Evolutionary conservation across 2,797 vertebrate species (phyloP).

Genomic region (Brachymystax lenok): DNA sequence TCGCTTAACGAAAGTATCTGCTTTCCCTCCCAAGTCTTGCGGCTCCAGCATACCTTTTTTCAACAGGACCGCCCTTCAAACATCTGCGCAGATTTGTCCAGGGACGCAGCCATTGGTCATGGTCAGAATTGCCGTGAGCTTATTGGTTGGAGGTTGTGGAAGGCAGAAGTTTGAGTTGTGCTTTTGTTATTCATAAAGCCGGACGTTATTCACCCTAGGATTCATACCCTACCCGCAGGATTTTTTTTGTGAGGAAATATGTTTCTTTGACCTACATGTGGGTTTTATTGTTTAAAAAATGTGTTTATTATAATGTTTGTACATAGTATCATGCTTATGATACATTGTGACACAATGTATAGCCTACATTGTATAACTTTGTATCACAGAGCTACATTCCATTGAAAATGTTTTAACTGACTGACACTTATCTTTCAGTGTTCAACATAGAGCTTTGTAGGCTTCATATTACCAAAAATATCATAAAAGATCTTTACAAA

Average conservation of each 20-base stretch:
- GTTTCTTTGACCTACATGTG: not conserved
- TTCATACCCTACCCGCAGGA: conserved; percentile 37
- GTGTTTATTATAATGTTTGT: not conserved
- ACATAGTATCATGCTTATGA: not conserved
- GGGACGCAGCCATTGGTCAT: conserved; percentile 65
- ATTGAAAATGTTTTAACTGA: not conserved
- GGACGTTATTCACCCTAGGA: conserved; percentile 65
- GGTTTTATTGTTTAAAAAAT: not conserved
- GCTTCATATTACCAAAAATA: too few species aligned
- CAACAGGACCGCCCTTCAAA: conserved; percentile 72
- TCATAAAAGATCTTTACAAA: too few species aligned
- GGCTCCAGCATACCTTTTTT: conserved; percentile 34
- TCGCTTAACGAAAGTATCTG: conserved; percentile 10
- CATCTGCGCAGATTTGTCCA: conserved; percentile 24
- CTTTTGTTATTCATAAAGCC: conserved; percentile 71
- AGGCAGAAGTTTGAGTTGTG: conserved; percentile 74
- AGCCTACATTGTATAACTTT: not conserved
- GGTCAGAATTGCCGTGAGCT: conserved; percentile 41
- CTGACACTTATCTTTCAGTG: not conserved
- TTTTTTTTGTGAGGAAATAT: not conserved
- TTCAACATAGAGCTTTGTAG: too few species aligned
- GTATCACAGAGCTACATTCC: not conserved
- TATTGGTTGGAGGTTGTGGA: conserved; percentile 66
- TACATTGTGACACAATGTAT: not conserved
- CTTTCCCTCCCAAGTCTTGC: not conserved